Evolutionary conservation across 2,888 invertebrate genomes (phyloP).

Genomic region (Hyppa rectilinea): DNA sequence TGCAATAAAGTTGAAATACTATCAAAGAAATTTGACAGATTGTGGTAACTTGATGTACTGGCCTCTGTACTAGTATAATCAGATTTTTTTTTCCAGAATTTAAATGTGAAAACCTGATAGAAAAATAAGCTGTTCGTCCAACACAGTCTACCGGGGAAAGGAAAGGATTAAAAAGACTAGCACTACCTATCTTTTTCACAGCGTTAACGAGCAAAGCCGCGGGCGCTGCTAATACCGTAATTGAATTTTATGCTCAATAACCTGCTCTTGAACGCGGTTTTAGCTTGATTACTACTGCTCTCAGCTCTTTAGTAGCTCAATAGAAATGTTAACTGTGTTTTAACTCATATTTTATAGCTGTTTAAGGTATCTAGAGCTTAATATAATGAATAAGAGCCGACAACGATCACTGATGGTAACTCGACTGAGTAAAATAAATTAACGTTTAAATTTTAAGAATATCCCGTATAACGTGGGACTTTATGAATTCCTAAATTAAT

Average conservation of each 20-base stretch:
- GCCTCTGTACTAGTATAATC: not conserved
- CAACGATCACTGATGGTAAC: not conserved
- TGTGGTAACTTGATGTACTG: too few relatives aligned
- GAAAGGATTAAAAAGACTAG: slow-evolving; percentile 12
- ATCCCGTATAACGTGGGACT: too few relatives aligned
- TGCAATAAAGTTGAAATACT: too few relatives aligned
- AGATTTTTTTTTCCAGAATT: not conserved
- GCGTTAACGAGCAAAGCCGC: slow-evolving; percentile 39
- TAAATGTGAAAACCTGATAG: not conserved
- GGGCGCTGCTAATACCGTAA: slow-evolving; percentile 46
- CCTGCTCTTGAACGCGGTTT: slow-evolving; percentile 40
- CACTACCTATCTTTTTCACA: slow-evolving; percentile 24
- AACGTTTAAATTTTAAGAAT: too few relatives aligned
- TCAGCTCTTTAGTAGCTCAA: slow-evolving; percentile 39
- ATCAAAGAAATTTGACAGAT: too few relatives aligned
- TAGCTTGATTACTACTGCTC: slow-evolving; percentile 46
- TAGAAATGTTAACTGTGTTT: slow-evolving; percentile 39
- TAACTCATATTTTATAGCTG: slow-evolving; percentile 22
- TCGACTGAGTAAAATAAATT: too few relatives aligned
- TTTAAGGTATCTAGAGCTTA: not conserved
- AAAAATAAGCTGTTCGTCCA: slow-evolving; percentile 18
- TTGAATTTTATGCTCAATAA: slow-evolving; percentile 57
- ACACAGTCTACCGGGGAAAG: slow-evolving; percentile 1
- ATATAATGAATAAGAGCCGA: not conserved
- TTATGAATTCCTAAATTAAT: too few relatives aligned